These are phyloP conservation scores for Tupaia tana DNA, from an alignment of 2,113 vertebrate species.

Conservation along the genomic window DNA sequence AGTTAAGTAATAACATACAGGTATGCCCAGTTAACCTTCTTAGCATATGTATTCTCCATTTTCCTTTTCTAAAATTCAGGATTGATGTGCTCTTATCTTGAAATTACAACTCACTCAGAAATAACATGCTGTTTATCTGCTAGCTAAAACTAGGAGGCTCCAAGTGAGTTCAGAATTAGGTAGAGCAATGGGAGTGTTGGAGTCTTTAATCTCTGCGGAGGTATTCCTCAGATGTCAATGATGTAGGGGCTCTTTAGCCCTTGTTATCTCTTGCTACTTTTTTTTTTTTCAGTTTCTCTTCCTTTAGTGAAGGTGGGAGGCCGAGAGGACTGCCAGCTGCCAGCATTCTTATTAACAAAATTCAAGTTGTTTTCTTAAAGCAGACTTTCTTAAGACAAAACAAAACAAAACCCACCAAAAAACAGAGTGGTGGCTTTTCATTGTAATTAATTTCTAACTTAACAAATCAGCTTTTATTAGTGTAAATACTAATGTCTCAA, in stretches of 20 bases:
- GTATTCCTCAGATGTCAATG: not conserved
- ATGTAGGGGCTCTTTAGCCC: not conserved
- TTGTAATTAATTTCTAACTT: not conserved
- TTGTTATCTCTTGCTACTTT: constrained; percentile 38
- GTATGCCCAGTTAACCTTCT: not conserved
- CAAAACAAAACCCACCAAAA: not conserved
- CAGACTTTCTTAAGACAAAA: not conserved
- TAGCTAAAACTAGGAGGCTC: constrained; percentile 4
- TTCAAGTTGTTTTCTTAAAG: constrained; percentile 29
- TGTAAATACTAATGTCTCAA: not conserved
- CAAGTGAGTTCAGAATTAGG: constrained; percentile 50
- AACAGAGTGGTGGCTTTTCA: constrained; percentile 19
- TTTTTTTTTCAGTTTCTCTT: not conserved
- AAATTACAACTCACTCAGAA: constrained; percentile 59
- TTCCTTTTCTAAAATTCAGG: not conserved
- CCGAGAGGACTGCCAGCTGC: not conserved
- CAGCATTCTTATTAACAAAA: constrained; percentile 33
- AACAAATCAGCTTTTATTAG: constrained; percentile 30
- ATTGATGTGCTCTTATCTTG: constrained; percentile 15
- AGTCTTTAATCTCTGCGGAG: constrained; percentile 66
- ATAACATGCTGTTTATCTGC: constrained; percentile 48
- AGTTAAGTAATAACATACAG: not conserved
- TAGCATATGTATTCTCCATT: not conserved
- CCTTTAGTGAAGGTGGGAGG: not conserved
- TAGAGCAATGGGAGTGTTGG: not conserved